Percentiles rank a stretch among this genome's conserved stretches.
These are phyloP conservation scores for Hypanus sabinus DNA, from an alignment of 2,113 vertebrate species.

Conservation along the genomic window DNA sequence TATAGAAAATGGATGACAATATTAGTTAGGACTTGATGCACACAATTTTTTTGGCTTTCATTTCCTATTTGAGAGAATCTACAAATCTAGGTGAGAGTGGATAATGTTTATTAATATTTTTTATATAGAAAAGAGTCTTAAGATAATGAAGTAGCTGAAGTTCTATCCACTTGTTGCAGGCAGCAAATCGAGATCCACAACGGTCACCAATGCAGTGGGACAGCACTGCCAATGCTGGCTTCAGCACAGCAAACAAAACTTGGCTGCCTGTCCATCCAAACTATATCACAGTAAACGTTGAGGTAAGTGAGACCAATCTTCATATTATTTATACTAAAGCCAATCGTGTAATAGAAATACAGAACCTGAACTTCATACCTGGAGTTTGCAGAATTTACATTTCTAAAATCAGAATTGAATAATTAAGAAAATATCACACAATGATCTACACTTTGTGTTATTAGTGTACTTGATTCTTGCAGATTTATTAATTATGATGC, in stretches of 20 bases:
- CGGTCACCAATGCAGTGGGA: constrained; percentile 96
- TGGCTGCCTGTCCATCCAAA: constrained; percentile 74
- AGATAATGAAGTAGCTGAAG: neutral
- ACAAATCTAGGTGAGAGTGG: neutral
- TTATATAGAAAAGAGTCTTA: neutral
- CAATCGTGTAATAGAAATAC: neutral
- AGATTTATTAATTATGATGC: neutral
- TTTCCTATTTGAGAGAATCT: neutral
- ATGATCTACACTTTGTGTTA: neutral
- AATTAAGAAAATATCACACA: neutral
- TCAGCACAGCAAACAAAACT: constrained; percentile 66
- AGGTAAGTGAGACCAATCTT: constrained; percentile 59
- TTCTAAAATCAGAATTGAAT: neutral
- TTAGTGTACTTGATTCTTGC: neutral
- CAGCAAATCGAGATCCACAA: constrained; percentile 58
- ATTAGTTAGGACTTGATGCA: neutral
- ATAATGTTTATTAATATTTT: neutral
- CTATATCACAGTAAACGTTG: constrained; percentile 71
- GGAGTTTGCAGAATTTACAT: neutral
- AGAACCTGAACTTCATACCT: neutral
- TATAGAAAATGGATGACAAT: neutral
- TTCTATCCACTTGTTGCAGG: constrained; percentile 45
- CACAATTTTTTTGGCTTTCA: neutral
- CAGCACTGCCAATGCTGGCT: constrained; percentile 65
- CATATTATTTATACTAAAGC: neutral